Base-by-base conservation (phyloP, 2,113 vertebrate species). In the Thryonomys swinderianus region DNA sequence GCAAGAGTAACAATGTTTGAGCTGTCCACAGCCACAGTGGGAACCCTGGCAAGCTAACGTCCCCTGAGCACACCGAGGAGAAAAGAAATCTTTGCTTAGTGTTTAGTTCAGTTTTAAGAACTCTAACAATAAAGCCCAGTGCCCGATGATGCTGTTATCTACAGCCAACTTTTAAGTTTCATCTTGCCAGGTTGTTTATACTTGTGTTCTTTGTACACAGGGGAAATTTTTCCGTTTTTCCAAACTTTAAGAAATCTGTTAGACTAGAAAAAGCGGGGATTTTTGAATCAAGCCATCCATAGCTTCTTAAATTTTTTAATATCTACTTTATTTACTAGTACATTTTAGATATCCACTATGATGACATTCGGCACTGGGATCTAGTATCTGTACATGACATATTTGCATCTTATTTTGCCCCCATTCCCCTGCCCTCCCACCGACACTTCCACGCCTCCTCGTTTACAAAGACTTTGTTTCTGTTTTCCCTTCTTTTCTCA, bases 201-300 rank as follows among this genome's bases (percentile, higher is more conserved):
- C 53, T 45, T 48, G 62, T 76, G 91, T 82, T 92, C 86, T 95
- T 94, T 61, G 81, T 3, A 79, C 93, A 78, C 76, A 37, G 21
- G 69, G 67, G 85, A 90, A 71, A 79, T 7, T 25, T 96, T 84
- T 89, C 59, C 73, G 5, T 71, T 95, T 95, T 78, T 61, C 82
- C 55, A 79, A 92, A 94, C 94, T 88, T 67, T 25, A 42, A 45
- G 93, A 80, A 92, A 74, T 42, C 67, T 45, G 16, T 76, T 88
- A 61, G 92, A 71, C 11, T 34, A 67, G 71, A 67, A 88, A n/a
- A 79, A 61, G 40, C 30, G 48, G 78, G 42, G 25, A 42, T 67
- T 30, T 85, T 37, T 32, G 64, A 59, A 53, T 51, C 61, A 42
- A 59, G 14, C 62, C 45, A 13, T 20, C 16, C 2, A 11, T 3